Evolutionary conservation across 2,113 vertebrate species (phyloP).

Genomic region (chimpanzee (Pan troglodytes)): DNA sequence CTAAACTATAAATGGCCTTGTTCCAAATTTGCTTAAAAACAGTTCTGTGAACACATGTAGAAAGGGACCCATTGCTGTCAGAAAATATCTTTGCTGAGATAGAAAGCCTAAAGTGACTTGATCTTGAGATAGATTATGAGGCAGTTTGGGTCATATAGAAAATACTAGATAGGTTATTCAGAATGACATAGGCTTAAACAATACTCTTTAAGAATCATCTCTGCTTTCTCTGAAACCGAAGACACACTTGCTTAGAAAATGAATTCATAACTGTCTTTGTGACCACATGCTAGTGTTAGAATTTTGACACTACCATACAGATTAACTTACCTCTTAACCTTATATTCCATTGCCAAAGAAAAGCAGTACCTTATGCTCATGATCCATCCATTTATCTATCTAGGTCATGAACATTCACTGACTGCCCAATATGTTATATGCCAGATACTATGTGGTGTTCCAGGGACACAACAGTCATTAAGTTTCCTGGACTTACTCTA

Average conservation of each 20-base stretch:
- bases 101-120: neutral
- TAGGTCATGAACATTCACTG: neutral
- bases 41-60: neutral
- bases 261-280: neutral
- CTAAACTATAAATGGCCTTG: neutral
- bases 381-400: neutral
- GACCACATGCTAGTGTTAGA: neutral
- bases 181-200: neutral
- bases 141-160: neutral
- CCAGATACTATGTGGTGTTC: neutral
- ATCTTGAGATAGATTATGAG: neutral
- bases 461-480: neutral
- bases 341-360: neutral
- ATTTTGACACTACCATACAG: neutral
- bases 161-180: neutral
- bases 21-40: conserved; percentile 42
- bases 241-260: neutral
- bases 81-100: neutral
- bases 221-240: neutral
- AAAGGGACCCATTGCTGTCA: neutral
- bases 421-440: neutral
- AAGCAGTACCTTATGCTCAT: neutral
- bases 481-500: neutral
- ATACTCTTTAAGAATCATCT: neutral
- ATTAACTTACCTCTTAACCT: neutral